phyloP scores from a whole-genome alignment of 2,888 invertebrate genomes.

The Mesoligia furuncula region DNA sequence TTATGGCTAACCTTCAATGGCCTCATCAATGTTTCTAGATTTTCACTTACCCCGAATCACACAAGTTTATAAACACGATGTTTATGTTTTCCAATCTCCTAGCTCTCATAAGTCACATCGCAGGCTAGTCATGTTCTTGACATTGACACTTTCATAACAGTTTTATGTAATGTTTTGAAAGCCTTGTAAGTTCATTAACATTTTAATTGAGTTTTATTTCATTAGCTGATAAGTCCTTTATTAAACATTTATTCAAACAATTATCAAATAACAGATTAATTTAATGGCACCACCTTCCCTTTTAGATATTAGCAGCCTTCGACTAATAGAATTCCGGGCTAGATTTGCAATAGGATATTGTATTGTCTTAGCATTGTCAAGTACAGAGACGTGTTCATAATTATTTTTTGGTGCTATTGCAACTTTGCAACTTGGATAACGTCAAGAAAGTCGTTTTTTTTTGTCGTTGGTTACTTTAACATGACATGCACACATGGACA shows the following conservation, averaged over 20 bases:
- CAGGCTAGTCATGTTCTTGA: slow-evolving; percentile 23
- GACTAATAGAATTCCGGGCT: slow-evolving; percentile 19
- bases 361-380: slow-evolving; percentile 28
- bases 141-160: slow-evolving; percentile 41
- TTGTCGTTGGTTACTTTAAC: not conserved
- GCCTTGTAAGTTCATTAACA: slow-evolving; percentile 17
- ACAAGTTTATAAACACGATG: not conserved
- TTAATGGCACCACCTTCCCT: slow-evolving; percentile 6
- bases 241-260: not conserved
- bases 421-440: not conserved
- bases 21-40: not conserved
- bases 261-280: not conserved
- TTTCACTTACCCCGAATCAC: not conserved
- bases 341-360: slow-evolving; percentile 36
- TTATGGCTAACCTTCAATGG: not conserved
- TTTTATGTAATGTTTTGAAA: slow-evolving; percentile 18
- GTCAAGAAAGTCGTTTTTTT: not conserved
- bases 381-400: slow-evolving; percentile 20
- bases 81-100: not conserved
- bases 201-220: slow-evolving; percentile 24
- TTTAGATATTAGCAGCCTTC: slow-evolving; percentile 21
- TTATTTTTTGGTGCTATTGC: slow-evolving; percentile 19
- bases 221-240: slow-evolving; percentile 3
- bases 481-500: too few species aligned
- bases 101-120: slow-evolving; percentile 4